Base-by-base conservation (phyloP, 1,140 invertebrate species). In the Bilobella aurantiaca region DNA sequence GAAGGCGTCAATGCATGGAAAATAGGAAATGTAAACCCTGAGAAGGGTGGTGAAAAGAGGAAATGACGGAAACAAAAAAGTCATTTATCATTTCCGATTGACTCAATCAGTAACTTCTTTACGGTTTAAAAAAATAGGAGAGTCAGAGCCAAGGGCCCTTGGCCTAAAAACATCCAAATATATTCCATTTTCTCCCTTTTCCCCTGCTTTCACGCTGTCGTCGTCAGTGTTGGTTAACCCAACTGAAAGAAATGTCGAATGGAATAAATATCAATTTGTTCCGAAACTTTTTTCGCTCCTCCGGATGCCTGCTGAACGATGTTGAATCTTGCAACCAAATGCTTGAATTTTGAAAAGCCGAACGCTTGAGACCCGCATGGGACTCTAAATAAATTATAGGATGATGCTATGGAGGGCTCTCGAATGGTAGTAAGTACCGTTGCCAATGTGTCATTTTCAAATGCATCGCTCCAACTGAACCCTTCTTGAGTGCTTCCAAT, bases 181-280 rank as follows among this genome's bases (percentile, higher is more conserved):
- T 53, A 53, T 53, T 53, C 49, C 12, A 16, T 12, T 12, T 53
- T 53, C 21, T 53, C 14, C 21, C 49, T 53, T 23, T 5, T 8
- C 49, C 3, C 5, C 8, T 5, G 5, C 23, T 53, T 53, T 23
- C 25, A 53, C 25, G 49, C 49, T 23, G 5, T 23, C 21, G 14
- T 42, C 25, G 14, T 23, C 49, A 23, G 23, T 8, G 49, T 5
- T 53, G 23, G 23, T 16, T 16, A 53, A 23, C 5, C 49, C 49
- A 53, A 53, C 12, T 23, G 25, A 23, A 42, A 5, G 21, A 53
- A 53, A 53, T 18, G 49, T 53, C 49, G 25, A 53, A 53, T 53
- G 49, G 49, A 53, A 53, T 53, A 53, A 53, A 53, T 53, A 53
- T 53, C 49, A 53, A 53, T 53, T 53, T 53, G 49, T 53, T 53